A percentile compares a stretch with the other conserved stretches of the same genome.
phyloP scores from a whole-genome alignment of 1,140 invertebrate genomes.

The Kradibia gibbosae region DNA sequence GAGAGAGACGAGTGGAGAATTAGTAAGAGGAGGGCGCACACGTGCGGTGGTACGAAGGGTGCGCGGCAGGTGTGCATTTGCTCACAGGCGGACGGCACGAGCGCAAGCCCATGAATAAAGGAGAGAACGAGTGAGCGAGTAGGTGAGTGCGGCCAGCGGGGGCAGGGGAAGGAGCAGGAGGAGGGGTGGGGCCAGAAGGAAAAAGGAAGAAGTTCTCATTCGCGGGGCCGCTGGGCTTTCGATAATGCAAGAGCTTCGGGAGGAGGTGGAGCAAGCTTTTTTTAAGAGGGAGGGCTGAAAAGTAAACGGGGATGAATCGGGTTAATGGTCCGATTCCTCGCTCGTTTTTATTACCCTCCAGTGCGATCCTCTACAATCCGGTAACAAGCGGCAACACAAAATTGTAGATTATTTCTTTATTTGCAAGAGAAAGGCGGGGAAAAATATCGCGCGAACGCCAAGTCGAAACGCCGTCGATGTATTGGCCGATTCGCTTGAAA shows the following conservation, averaged over 20 bases:
- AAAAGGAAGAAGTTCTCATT: not conserved
- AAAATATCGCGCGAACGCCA: not conserved
- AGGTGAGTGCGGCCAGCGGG: not conserved
- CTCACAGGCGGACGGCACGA: not conserved
- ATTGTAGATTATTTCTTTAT: not conserved
- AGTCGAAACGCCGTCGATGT: not conserved
- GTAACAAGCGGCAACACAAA: no score
- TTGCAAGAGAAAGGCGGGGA: no score
- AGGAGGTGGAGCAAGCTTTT: not conserved
- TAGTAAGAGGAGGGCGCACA: conserved; percentile 9
- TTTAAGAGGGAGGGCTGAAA: not conserved
- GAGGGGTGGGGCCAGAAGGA: not conserved
- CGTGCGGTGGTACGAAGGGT: conserved; percentile 20
- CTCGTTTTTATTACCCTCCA: not conserved
- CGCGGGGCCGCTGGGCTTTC: no score
- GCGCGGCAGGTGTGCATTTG: conserved; percentile 29
- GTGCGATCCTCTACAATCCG: no score
- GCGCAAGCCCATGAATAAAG: not conserved
- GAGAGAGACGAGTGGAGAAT: not conserved
- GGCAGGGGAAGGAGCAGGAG: no score
- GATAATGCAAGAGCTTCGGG: not conserved
- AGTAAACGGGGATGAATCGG: conserved; percentile 12
- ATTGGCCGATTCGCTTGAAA: not conserved
- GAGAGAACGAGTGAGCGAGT: not conserved
- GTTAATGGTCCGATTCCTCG: conserved; percentile 22